Evolutionary conservation across 2,113 vertebrate species (phyloP).

Genomic region (Vanacampus margaritifer): DNA sequence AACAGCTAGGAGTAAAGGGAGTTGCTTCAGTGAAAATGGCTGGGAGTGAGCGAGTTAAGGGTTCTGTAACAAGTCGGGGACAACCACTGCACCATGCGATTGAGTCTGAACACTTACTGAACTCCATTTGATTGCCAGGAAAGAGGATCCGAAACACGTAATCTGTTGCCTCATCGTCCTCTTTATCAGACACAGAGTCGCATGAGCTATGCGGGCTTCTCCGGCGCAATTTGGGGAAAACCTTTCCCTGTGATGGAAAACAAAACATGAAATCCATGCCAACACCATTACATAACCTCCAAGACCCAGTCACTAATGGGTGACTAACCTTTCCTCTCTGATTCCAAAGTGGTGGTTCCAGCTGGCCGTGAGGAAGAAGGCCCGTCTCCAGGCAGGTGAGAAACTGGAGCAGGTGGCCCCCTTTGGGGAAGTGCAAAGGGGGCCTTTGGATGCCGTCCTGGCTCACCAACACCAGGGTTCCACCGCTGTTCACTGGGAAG

Average conservation of each 20-base stretch:
- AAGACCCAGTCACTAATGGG: background rate
- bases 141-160: constrained; percentile 96
- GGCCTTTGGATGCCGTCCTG: constrained; percentile 98
- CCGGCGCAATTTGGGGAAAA: constrained; percentile 91
- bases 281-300: background rate
- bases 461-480: constrained; percentile 94
- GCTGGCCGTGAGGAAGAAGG: constrained; percentile 91
- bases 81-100: no score
- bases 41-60: no score
- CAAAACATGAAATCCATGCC: background rate
- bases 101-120: constrained; percentile 75
- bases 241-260: constrained; percentile 81
- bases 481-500: constrained; percentile 88
- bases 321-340: constrained; percentile 95
- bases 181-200: constrained; percentile 90
- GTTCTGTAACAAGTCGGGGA: no score
- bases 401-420: constrained; percentile 94
- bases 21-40: no score
- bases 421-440: constrained; percentile 89
- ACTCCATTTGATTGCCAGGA: constrained; percentile 84
- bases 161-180: constrained; percentile 94
- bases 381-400: constrained; percentile 96
- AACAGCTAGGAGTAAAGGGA: no score
- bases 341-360: constrained; percentile 96
- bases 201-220: constrained; percentile 87